Percentiles rank a stretch among this genome's conserved stretches.
These are phyloP conservation scores for Clavelina lepadiformis DNA, from an alignment of 23 tunicate species.

Conservation along the genomic window DNA sequence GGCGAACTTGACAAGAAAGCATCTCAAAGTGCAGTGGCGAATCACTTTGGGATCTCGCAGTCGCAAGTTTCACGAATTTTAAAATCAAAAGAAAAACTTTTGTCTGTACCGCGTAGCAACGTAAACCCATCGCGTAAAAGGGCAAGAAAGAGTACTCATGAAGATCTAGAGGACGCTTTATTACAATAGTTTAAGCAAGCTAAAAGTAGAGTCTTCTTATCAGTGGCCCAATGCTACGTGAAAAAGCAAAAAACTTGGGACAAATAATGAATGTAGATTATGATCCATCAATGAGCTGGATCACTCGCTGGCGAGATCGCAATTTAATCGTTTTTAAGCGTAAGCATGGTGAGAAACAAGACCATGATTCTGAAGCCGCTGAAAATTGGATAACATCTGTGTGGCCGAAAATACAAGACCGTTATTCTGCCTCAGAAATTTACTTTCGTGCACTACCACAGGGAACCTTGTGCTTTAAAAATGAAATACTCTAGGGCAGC, in stretches of 20 bases:
- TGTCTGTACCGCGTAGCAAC: slow-evolving; percentile 3
- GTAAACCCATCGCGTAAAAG: slow-evolving; percentile 22
- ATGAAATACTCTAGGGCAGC: slow-evolving; percentile 8
- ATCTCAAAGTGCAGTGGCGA: slow-evolving; percentile 16
- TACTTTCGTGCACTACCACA: slow-evolving; percentile 11
- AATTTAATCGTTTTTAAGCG: slow-evolving; percentile 19
- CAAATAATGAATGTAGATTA: slow-evolving; percentile 10
- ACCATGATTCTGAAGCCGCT: slow-evolving; percentile 4
- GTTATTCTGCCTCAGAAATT: slow-evolving; percentile 18
- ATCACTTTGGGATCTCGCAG: slow-evolving; percentile 27
- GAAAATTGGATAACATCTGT: slow-evolving; percentile 18
- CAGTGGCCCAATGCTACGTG: slow-evolving; percentile 27
- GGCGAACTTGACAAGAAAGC: slow-evolving; percentile 14
- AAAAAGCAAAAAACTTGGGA: slow-evolving; percentile 32
- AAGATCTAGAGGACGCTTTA: slow-evolving; percentile 13
- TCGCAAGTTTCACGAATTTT: slow-evolving; percentile 20
- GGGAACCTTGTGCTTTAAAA: slow-evolving; percentile 11
- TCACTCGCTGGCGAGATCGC: slow-evolving; percentile 19
- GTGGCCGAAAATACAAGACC: slow-evolving; percentile 22
- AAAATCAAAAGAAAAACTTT: slow-evolving; percentile 5
- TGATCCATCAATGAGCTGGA: slow-evolving; percentile 27
- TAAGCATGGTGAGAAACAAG: slow-evolving; percentile 15
- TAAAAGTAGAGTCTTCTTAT: slow-evolving; percentile 16
- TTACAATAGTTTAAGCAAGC: slow-evolving; percentile 29
- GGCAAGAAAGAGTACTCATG: slow-evolving; percentile 5